Percentiles rank a stretch among this genome's conserved stretches.
These are phyloP conservation scores for Coelopa pilipes DNA, from an alignment of 2,888 invertebrate genomes.

Conservation along the genomic window DNA sequence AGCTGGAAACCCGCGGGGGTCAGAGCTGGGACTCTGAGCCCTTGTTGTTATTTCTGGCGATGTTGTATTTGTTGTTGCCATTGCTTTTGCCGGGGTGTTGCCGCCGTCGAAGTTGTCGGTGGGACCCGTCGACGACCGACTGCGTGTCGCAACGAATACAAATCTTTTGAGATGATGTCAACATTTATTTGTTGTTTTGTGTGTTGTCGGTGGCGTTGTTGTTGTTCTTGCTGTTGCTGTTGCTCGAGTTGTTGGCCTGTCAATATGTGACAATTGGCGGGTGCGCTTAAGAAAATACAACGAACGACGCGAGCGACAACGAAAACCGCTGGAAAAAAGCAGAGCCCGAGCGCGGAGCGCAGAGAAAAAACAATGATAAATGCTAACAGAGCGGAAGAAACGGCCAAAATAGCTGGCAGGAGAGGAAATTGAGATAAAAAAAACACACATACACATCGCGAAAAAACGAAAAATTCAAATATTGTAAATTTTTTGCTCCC, in stretches of 20 bases:
- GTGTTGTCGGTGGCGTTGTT: too few species aligned
- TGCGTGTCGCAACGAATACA: conserved; percentile 8
- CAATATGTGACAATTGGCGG: conserved; percentile 28
- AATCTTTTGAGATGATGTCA: conserved; percentile 35
- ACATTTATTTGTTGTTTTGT: conserved; percentile 26
- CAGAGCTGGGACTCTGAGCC: too few species aligned
- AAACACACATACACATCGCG: too few species aligned
- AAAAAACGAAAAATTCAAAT: background rate
- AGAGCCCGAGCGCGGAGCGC: background rate
- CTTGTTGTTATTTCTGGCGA: too few species aligned
- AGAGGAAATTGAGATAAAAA: background rate
- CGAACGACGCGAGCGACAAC: background rate
- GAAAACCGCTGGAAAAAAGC: background rate
- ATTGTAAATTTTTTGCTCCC: too few species aligned
- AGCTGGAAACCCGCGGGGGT: too few species aligned
- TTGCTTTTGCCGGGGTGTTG: too few species aligned
- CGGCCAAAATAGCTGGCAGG: too few species aligned
- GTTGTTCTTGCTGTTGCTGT: background rate
- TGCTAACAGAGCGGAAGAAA: background rate
- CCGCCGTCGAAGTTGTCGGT: too few species aligned
- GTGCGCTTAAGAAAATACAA: conserved; percentile 20
- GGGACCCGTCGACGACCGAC: background rate
- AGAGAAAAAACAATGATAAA: conserved; percentile 17
- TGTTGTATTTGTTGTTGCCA: too few species aligned
- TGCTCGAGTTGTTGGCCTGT: background rate